A percentile compares a stretch with the other conserved stretches of the same genome.
phyloP scores from a whole-genome alignment of 1,140 invertebrate genomes.

The Cyphomyrmex costatus region DNA sequence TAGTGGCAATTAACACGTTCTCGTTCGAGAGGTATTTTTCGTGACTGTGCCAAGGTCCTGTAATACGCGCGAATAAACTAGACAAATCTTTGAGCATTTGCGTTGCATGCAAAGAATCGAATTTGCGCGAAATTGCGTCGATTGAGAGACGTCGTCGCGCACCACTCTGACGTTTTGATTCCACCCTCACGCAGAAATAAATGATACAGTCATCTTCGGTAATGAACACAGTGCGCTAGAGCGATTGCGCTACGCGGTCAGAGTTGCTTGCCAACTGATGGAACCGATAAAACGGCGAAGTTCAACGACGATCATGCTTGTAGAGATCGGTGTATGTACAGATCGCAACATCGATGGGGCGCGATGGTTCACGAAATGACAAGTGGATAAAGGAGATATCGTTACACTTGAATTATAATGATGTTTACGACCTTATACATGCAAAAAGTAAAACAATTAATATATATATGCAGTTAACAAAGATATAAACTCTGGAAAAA shows the following conservation, averaged over 20 bases:
- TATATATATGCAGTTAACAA: not conserved
- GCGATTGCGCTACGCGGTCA: slow-evolving; percentile 18
- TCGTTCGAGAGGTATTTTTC: slow-evolving; percentile 36
- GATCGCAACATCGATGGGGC: slow-evolving; percentile 26
- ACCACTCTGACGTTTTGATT: slow-evolving; percentile 43
- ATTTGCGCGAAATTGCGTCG: slow-evolving; percentile 40
- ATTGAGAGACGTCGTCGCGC: slow-evolving; percentile 48
- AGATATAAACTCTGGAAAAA: slow-evolving; percentile 2
- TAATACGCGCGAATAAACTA: slow-evolving; percentile 31
- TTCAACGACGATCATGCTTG: slow-evolving; percentile 10
- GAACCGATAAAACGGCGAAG: slow-evolving; percentile 36
- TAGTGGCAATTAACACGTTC: slow-evolving; percentile 67
- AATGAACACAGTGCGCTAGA: slow-evolving; percentile 62
- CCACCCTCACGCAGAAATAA: slow-evolving; percentile 35
- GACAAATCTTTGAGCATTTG: slow-evolving; percentile 1
- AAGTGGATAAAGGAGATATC: slow-evolving; percentile 35
- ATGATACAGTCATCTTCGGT: slow-evolving; percentile 67
- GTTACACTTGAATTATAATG: slow-evolving; percentile 28
- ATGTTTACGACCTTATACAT: not conserved
- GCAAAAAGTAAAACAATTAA: not conserved
- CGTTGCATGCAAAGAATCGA: not conserved
- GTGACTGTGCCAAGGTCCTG: slow-evolving; percentile 31
- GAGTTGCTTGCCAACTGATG: slow-evolving; percentile 28
- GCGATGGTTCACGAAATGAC: slow-evolving; percentile 24
- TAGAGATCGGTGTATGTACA: not conserved